These are phyloP conservation scores for Cosmopolites sordidus DNA, from an alignment of 2,888 invertebrate genomes.

Conservation along the genomic window DNA sequence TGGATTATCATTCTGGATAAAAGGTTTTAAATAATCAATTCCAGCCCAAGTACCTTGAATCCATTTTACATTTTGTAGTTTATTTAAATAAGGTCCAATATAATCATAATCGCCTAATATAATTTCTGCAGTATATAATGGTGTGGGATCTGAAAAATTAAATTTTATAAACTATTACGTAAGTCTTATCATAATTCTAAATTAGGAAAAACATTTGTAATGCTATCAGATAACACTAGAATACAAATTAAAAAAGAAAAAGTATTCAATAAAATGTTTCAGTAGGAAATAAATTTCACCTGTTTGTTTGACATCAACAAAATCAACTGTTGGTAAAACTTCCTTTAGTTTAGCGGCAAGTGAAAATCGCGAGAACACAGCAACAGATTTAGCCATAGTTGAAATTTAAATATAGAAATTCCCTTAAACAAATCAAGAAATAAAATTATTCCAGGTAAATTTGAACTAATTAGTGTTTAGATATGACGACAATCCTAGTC, in stretches of 20 bases:
- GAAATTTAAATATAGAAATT: too few relatives aligned
- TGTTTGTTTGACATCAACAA: constrained; percentile 17
- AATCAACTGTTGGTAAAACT: constrained; percentile 11
- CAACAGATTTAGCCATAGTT: constrained; percentile 12
- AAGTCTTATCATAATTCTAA: background rate
- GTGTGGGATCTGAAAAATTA: constrained; percentile 12
- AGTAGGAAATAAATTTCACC: constrained; percentile 9
- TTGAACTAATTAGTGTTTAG: too few relatives aligned
- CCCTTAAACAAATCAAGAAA: too few relatives aligned
- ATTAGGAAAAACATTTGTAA: background rate
- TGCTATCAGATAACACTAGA: background rate
- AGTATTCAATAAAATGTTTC: background rate
- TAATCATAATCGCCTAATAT: constrained; percentile 47
- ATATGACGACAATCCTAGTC: too few relatives aligned
- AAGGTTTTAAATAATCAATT: constrained; percentile 40
- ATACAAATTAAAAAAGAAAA: background rate
- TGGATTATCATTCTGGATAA: constrained; percentile 34
- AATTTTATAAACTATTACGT: background rate
- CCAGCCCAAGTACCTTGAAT: constrained; percentile 52
- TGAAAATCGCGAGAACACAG: constrained; percentile 10
- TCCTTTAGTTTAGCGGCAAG: constrained; percentile 14
- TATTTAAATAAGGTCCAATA: constrained; percentile 42
- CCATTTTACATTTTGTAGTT: constrained; percentile 47
- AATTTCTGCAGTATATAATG: constrained; percentile 43
- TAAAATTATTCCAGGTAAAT: too few relatives aligned